Base-by-base conservation (phyloP, 2,888 invertebrate genomes). In the Allygus modestus region DNA sequence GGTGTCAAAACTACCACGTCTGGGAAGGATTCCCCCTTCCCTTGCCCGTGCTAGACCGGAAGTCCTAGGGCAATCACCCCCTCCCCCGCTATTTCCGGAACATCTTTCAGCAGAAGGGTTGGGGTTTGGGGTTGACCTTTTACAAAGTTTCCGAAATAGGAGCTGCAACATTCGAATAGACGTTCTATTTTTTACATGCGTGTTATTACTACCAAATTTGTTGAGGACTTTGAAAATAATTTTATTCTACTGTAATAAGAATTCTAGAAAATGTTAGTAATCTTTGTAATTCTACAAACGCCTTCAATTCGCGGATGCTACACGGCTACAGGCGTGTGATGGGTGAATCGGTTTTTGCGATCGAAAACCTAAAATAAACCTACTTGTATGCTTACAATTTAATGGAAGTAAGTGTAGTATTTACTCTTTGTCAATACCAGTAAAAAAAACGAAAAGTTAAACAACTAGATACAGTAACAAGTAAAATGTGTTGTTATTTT, bases 31-130 rank as follows among this genome's bases (percentile, higher is more conserved):
- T 28, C 15, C 65, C 28, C 31, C 65, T 23, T 12, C 58, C 51
- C n/a, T 17, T 0, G 65, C 65, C n/a, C 28, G 31, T 65, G 31
- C 15, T 11, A 28, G 65, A 65, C 65, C 65, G 65, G 65, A 65
- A 31, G 65, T 28, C 0, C 4, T 65, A 4, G 31, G 65, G 65
- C 65, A 65, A 65, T 65, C 65, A 58, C 58, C 58, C 58, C 51
- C 51, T 12, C 58, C 28, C 65, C 31, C 26, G 20, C 5, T 65
- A 31, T 65, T 65, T 65, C 65, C 65, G 65, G 65, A 28, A 65
- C 65, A 65, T 65, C 65, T 65, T 65, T 65, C 58, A 28, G 28
- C 65, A 65, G 65, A 65, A 65, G 65, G 65, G 58, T 23, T 58
- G 58, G 65, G 58, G n/a, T n/a, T 23, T 12, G 23, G 65, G 54